A percentile compares a stretch with the other conserved stretches of the same genome.
Evolutionary conservation across 2,888 invertebrate genomes (phyloP).

Genomic region (Brachyptera putata): DNA sequence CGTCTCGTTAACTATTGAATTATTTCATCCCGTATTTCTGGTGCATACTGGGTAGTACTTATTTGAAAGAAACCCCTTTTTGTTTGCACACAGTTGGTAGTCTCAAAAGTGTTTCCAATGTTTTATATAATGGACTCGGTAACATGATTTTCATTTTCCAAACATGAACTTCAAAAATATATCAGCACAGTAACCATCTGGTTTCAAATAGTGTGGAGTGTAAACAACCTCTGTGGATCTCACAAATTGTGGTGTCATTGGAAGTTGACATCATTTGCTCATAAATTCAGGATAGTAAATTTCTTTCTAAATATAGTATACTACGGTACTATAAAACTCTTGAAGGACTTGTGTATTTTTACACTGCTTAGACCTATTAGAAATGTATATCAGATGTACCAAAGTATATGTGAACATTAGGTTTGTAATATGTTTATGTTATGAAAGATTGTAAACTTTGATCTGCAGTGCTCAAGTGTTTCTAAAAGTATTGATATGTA

Average conservation of each 20-base stretch:
- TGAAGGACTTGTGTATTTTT: background rate
- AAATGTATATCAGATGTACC: background rate
- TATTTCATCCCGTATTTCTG: no score
- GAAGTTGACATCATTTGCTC: constrained; percentile 19
- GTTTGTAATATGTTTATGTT: no score
- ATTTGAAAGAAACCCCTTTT: no score
- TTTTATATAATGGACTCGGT: no score
- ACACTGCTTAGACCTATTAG: background rate
- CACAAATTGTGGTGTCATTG: background rate
- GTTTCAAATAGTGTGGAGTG: no score
- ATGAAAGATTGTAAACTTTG: background rate
- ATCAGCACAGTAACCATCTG: no score
- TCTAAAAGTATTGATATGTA: background rate
- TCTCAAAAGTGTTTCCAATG: no score
- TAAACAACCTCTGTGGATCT: background rate
- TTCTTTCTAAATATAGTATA: constrained; percentile 1
- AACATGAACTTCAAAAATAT: no score
- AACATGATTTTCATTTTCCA: no score
- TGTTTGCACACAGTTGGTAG: no score
- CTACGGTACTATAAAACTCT: background rate
- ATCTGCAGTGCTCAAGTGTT: constrained; percentile 14
- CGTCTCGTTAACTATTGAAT: no score
- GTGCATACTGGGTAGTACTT: no score
- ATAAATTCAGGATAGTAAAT: constrained; percentile 10
- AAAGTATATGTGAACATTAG: background rate